Base-by-base conservation (phyloP, 2,113 vertebrate genomes). In the Tragelaphus imberbis region DNA sequence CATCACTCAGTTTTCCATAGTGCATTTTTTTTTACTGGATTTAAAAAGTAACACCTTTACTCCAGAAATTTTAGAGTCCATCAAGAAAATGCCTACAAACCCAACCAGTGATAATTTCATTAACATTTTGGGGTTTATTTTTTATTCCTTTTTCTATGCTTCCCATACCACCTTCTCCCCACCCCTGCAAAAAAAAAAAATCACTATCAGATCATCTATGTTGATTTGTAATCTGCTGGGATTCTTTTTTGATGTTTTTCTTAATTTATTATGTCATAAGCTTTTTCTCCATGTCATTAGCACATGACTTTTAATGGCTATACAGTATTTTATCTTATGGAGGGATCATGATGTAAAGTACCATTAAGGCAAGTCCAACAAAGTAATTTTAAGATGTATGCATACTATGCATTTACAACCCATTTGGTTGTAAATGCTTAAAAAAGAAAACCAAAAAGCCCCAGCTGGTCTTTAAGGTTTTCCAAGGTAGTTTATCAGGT, bases 371-470 rank as follows among this genome's bases (percentile, higher is more conserved):
- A 95, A 96, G 59, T 93, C n/a, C 92, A 95, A 82, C 30, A 85
- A 2, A 95, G 63, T 84, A 91, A 88, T 68, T 97, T 90, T 65
- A 91, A 88, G 68, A 97, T 91, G 65, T 65, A 80, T 65, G 61
- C 40, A n/a, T 25, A 94, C 82, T 84, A 55, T 15, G 47, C 84
- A 47, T 88, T 88, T 91, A 92, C 80, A 55, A 94, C 33, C 58
- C 16, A 96, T 84, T 95, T 90, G 89, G 59, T 90, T 95, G 53
- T 59, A 94, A 96, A 95, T 47, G 58, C n/a, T 94, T 96, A 86
- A 61, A 84, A 94, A 91, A 88, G 33, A 94, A 95, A 89, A 65
- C 4, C n/a, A 93, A 51, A 87, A 88, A 84, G 21, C 49, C 40
- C 36, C 36, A 93, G 89, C 19, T 80, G 23, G 30, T 93, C 51